These are phyloP conservation scores for Prorops nasuta DNA, from an alignment of 1,140 invertebrate genomes.

Conservation along the genomic window DNA sequence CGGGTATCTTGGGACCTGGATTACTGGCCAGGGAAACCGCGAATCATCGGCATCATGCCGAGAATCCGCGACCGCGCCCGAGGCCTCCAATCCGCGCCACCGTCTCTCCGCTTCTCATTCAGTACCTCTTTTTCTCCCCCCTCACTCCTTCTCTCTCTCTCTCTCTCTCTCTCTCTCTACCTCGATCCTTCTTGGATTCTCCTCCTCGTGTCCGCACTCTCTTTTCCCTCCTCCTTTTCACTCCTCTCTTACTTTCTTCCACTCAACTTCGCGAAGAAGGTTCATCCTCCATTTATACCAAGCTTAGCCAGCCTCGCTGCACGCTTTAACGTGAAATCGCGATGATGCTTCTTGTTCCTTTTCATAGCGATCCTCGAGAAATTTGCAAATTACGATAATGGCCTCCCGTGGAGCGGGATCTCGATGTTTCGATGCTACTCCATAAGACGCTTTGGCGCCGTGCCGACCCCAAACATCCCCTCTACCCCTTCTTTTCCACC, in stretches of 20 bases:
- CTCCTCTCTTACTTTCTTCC: slow-evolving; percentile 12
- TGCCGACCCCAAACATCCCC: slow-evolving; percentile 8
- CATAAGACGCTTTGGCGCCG: slow-evolving; percentile 28
- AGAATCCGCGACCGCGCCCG: slow-evolving; percentile 53
- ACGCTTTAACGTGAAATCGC: slow-evolving; percentile 8
- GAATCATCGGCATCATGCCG: slow-evolving; percentile 57
- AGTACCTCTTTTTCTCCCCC: neutral
- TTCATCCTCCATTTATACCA: no score
- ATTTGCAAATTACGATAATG: slow-evolving; percentile 52
- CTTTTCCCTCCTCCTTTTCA: slow-evolving; percentile 12
- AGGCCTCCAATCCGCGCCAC: slow-evolving; percentile 56
- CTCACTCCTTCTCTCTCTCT: slow-evolving; percentile 4
- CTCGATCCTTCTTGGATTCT: neutral
- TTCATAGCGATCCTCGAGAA: slow-evolving; percentile 35
- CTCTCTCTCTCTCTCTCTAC: slow-evolving; percentile 9
- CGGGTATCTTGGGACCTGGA: slow-evolving; percentile 43
- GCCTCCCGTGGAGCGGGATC: no score
- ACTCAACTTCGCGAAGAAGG: no score
- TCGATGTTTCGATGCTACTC: neutral
- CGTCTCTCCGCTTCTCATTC: slow-evolving; percentile 27
- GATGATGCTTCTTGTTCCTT: slow-evolving; percentile 24
- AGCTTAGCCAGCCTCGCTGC: no score
- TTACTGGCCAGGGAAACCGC: slow-evolving; percentile 55
- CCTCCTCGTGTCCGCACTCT: neutral
- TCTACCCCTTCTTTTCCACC: slow-evolving; percentile 8